Percentiles rank a stretch among this genome's conserved stretches.
Evolutionary conservation across 2,888 invertebrate species (phyloP).

Genomic region (Caenorhabditis becei): DNA sequence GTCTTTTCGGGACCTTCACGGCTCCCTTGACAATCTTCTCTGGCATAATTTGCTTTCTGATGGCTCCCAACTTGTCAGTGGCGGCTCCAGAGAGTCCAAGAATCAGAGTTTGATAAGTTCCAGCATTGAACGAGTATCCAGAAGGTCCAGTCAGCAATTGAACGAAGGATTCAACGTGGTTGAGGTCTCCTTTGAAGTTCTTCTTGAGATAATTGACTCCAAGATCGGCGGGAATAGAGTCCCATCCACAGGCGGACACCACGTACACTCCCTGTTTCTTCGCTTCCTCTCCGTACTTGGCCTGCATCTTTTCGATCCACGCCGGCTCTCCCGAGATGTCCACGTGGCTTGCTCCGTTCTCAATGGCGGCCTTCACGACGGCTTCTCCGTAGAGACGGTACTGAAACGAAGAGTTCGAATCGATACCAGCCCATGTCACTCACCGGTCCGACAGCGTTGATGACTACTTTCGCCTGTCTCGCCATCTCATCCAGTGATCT

Average conservation of each 20-base stretch:
- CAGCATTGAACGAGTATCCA: slow-evolving; percentile 87
- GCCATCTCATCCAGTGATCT: slow-evolving; percentile 90
- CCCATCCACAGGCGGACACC: slow-evolving; percentile 86
- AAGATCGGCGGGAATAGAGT: slow-evolving; percentile 91
- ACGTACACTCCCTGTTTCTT: slow-evolving; percentile 86
- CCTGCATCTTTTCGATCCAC: slow-evolving; percentile 91
- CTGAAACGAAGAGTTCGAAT: slow-evolving; percentile 77
- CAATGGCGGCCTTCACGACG: slow-evolving; percentile 92
- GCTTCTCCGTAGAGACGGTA: slow-evolving; percentile 90
- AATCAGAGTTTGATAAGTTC: slow-evolving; percentile 93
- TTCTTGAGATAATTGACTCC: slow-evolving; percentile 89
- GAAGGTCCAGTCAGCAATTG: slow-evolving; percentile 77
- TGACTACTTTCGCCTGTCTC: slow-evolving; percentile 87
- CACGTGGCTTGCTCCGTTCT: slow-evolving; percentile 89
- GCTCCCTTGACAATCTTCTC: slow-evolving; percentile 66
- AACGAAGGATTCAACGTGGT: slow-evolving; percentile 80
- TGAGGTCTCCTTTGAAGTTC: slow-evolving; percentile 86
- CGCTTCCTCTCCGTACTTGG: slow-evolving; percentile 87
- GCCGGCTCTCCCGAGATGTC: slow-evolving; percentile 95
- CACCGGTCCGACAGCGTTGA: slow-evolving; percentile 94
- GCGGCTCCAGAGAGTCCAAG: slow-evolving; percentile 85
- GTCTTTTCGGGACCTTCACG: slow-evolving; percentile 63
- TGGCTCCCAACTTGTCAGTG: slow-evolving; percentile 76
- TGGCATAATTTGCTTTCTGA: slow-evolving; percentile 78
- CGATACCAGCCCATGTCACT: slow-evolving; percentile 66